These are phyloP conservation scores for Prionailurus bengalensis DNA, from an alignment of 2,113 vertebrate genomes.

Conservation along the genomic window DNA sequence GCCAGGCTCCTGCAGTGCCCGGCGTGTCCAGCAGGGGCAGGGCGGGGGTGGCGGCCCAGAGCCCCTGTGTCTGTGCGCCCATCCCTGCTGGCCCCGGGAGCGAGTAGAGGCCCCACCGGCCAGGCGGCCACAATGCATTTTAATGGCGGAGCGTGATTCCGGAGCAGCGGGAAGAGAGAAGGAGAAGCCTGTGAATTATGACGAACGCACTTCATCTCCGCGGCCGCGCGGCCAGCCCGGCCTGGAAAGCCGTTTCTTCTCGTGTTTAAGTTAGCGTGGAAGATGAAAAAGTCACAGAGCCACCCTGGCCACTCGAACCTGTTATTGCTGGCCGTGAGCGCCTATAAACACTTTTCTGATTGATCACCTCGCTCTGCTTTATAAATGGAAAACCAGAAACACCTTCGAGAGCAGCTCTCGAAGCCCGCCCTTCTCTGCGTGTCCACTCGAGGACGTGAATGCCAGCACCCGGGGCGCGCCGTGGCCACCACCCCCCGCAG, in stretches of 20 bases:
- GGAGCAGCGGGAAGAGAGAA: conserved; percentile 91
- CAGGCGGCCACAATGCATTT: conserved; percentile 79
- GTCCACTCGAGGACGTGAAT: neutral
- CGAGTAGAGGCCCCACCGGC: neutral
- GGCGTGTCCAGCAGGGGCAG: rapidly evolving
- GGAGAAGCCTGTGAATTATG: conserved; percentile 95
- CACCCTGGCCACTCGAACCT: conserved; percentile 83
- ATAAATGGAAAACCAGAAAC: conserved; percentile 87
- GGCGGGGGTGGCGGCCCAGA: rapidly evolving
- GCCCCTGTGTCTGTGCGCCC: neutral
- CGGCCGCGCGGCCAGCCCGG: conserved; percentile 85
- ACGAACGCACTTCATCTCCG: conserved; percentile 89
- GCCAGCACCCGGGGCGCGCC: neutral
- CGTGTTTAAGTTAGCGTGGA: conserved; percentile 96
- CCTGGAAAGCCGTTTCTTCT: conserved; percentile 92
- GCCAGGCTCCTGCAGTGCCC: neutral
- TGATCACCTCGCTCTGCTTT: conserved; percentile 89
- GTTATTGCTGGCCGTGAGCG: conserved; percentile 90
- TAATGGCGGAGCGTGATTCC: conserved; percentile 91
- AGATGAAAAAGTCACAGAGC: conserved; percentile 93
- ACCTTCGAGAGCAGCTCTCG: conserved; percentile 50
- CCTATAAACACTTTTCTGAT: conserved; percentile 91
- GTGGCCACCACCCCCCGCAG: neutral
- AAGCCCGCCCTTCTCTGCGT: neutral
- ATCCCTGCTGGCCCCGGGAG: neutral